These are phyloP conservation scores for Nesogale talazaci DNA, from an alignment of 2,113 vertebrate genomes.

Conservation along the genomic window DNA sequence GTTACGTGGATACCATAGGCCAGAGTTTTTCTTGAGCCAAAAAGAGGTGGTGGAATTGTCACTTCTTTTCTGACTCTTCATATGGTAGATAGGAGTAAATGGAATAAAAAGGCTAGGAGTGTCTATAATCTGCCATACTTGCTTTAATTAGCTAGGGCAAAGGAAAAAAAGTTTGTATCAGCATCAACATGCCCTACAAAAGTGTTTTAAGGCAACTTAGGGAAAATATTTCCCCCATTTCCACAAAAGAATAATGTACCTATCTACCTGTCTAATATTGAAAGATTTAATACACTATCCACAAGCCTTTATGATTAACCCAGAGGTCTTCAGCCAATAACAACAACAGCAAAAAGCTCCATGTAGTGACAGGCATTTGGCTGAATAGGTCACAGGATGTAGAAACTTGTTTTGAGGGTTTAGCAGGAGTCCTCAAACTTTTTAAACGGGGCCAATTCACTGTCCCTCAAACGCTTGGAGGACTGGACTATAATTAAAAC, in stretches of 20 bases:
- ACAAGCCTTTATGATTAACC: conserved; percentile 67
- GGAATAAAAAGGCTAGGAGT: too few relatives aligned
- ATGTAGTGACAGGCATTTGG: conserved; percentile 70
- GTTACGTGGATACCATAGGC: not conserved
- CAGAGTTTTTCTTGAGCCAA: not conserved
- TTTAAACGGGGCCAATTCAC: too few relatives aligned
- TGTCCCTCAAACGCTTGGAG: too few relatives aligned
- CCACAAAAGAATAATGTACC: not conserved
- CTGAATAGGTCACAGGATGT: conserved; percentile 82
- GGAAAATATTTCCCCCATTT: conserved; percentile 38
- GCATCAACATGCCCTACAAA: not conserved
- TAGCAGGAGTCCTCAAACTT: too few relatives aligned
- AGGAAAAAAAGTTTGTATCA: not conserved
- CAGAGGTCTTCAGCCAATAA: conserved; percentile 7
- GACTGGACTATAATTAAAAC: too few relatives aligned
- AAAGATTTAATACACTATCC: conserved; percentile 58
- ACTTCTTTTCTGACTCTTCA: not conserved
- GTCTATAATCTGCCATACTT: too few relatives aligned
- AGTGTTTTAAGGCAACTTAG: conserved; percentile 9
- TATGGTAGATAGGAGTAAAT: not conserved
- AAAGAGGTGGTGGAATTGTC: not conserved
- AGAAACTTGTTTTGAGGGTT: conserved; percentile 76
- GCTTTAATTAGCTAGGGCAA: too few relatives aligned
- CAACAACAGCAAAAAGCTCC: conserved; percentile 34
- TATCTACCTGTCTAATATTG: not conserved